A percentile compares a stretch with the other conserved stretches of the same genome.
phyloP scores from a whole-genome alignment of 2,113 vertebrate genomes.

The Raja brachyura region DNA sequence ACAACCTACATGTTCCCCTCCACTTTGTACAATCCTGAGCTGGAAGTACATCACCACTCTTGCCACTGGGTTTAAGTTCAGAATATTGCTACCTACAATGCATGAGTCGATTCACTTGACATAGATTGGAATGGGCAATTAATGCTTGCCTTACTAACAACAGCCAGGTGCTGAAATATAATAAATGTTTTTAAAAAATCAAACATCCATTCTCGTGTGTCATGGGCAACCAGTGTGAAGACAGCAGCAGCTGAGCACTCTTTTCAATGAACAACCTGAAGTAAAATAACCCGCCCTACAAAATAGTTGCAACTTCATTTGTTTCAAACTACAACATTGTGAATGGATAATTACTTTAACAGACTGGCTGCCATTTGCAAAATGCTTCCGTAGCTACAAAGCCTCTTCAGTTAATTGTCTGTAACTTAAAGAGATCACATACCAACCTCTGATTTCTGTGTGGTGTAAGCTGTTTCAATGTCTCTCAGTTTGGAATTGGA shows the following conservation, averaged over 20 bases:
- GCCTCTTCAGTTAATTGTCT: not conserved
- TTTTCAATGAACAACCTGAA: not conserved
- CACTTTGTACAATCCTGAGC: too few species aligned
- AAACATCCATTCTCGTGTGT: not conserved
- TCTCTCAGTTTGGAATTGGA: slow-evolving; percentile 72
- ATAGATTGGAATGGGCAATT: too few species aligned
- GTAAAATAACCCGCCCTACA: not conserved
- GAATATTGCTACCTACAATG: too few species aligned
- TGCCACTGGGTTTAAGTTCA: too few species aligned
- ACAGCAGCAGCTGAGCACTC: not conserved
- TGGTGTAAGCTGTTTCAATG: slow-evolving; percentile 64
- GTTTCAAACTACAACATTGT: not conserved
- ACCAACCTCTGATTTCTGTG: slow-evolving; percentile 80
- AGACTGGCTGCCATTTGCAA: not conserved
- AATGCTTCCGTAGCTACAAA: not conserved
- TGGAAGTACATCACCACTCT: too few species aligned
- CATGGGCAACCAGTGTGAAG: not conserved
- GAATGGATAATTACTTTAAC: not conserved
- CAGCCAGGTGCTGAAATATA: too few species aligned
- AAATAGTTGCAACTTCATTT: not conserved
- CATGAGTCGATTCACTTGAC: too few species aligned
- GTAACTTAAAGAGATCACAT: not conserved
- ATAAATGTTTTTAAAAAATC: too few species aligned
- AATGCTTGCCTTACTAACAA: too few species aligned
- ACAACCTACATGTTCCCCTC: too few species aligned